Conservation (phyloP, 2,888 invertebrate genomes). For the Cryptosula pallasiana region DNA sequence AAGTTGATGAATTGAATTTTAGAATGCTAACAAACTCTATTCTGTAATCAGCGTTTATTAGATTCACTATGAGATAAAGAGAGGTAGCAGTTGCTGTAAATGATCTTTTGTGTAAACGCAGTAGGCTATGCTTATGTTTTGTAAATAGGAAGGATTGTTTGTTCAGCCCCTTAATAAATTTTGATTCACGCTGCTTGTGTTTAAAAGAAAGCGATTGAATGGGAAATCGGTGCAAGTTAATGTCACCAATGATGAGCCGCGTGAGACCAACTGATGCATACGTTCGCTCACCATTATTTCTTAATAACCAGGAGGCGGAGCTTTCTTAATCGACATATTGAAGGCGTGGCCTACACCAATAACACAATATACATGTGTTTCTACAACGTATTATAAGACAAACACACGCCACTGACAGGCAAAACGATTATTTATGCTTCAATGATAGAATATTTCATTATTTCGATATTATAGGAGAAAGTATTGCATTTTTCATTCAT, state of each 20-base stretch:
- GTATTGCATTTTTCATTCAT: no score
- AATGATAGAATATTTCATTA: no score
- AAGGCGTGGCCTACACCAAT: no score
- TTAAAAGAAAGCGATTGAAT: neutral
- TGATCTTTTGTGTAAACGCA: conserved; percentile 11
- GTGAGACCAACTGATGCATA: neutral
- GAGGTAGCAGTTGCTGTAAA: neutral
- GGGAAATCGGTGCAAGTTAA: neutral
- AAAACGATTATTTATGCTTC: no score
- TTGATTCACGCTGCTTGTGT: neutral
- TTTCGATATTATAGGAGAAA: no score
- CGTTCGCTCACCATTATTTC: neutral
- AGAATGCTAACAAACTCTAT: neutral
- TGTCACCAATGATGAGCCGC: neutral
- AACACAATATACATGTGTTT: no score
- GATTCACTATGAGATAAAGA: neutral
- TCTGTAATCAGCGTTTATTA: neutral
- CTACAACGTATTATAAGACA: no score
- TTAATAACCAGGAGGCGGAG: neutral
- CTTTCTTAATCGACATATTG: no score
- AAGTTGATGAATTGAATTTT: neutral
- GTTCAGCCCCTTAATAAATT: neutral
- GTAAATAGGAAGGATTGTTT: conserved; percentile 10
- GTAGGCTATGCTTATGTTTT: neutral
- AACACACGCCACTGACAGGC: no score